These are phyloP conservation scores for Lobophora halterata DNA, from an alignment of 2,888 invertebrate genomes.

Conservation along the genomic window DNA sequence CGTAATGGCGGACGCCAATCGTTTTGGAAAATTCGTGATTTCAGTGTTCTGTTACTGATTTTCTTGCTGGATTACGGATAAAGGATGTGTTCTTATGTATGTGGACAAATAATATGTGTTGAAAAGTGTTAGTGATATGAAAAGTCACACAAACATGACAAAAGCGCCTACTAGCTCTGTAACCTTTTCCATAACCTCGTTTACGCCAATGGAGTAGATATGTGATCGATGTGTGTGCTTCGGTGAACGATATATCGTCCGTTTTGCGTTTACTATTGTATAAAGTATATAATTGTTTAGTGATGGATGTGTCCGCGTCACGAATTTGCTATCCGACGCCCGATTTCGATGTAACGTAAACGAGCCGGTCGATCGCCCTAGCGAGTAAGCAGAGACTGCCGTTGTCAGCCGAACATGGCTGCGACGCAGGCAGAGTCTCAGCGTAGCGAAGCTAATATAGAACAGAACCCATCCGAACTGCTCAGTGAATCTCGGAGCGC, in stretches of 20 bases:
- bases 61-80: conserved; percentile 53
- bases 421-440: conserved; percentile 92
- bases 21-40: conserved; percentile 79
- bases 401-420: conserved; percentile 87
- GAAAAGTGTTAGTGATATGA: conserved; percentile 73
- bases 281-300: conserved; percentile 68
- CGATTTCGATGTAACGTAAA: conserved; percentile 81
- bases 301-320: conserved; percentile 80
- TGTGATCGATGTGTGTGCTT: conserved; percentile 87
- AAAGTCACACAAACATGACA: conserved; percentile 75
- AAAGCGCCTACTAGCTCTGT: conserved; percentile 82
- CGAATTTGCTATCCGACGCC: conserved; percentile 78
- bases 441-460: conserved; percentile 87
- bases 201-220: conserved; percentile 88
- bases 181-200: conserved; percentile 89
- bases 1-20: conserved; percentile 81
- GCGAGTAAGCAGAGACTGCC: conserved; percentile 82
- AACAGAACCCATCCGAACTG: conserved; percentile 84
- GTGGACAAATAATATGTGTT: conserved; percentile 64
- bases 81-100: conserved; percentile 64
- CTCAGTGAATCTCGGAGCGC: conserved; percentile 85
- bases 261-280: conserved; percentile 72
- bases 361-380: conserved; percentile 78
- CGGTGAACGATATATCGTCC: conserved; percentile 83
- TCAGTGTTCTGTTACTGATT: conserved; percentile 75